These are phyloP conservation scores for Daphoenositta chrysoptera DNA, from an alignment of 2,113 vertebrate species.

Conservation along the genomic window DNA sequence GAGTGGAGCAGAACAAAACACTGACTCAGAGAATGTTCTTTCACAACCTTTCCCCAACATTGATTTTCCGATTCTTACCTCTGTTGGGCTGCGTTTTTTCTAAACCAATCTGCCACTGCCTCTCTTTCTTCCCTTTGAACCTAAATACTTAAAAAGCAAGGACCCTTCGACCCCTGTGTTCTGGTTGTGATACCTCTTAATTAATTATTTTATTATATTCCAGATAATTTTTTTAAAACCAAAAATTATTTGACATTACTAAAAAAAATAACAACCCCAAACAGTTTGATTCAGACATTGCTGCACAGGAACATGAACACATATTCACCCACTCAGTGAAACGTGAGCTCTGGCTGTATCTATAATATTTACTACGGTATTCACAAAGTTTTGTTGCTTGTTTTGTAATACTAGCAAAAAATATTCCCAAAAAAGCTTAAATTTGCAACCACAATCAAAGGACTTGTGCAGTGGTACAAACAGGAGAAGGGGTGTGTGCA, in stretches of 20 bases:
- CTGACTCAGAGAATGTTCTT: neutral
- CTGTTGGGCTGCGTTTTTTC: neutral
- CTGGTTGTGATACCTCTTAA: neutral
- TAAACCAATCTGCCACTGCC: neutral
- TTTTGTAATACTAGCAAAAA: neutral
- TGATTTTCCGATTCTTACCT: neutral
- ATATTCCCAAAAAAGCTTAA: neutral
- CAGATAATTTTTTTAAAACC: neutral
- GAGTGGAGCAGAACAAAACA: neutral
- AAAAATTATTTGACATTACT: neutral
- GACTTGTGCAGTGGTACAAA: accelerated
- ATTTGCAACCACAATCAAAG: neutral
- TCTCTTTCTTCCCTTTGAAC: neutral
- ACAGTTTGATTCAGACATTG: neutral
- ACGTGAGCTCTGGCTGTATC: neutral
- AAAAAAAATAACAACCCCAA: neutral
- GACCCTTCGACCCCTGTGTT: neutral
- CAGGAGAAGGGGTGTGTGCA: neutral
- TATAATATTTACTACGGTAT: neutral
- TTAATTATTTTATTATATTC: neutral
- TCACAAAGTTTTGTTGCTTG: accelerated
- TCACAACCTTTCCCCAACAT: neutral
- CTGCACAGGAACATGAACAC: neutral
- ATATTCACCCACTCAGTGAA: neutral
- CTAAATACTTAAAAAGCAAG: neutral